Conservation (phyloP, 2,888 invertebrate genomes). For the Eupithecia vulgata region DNA sequence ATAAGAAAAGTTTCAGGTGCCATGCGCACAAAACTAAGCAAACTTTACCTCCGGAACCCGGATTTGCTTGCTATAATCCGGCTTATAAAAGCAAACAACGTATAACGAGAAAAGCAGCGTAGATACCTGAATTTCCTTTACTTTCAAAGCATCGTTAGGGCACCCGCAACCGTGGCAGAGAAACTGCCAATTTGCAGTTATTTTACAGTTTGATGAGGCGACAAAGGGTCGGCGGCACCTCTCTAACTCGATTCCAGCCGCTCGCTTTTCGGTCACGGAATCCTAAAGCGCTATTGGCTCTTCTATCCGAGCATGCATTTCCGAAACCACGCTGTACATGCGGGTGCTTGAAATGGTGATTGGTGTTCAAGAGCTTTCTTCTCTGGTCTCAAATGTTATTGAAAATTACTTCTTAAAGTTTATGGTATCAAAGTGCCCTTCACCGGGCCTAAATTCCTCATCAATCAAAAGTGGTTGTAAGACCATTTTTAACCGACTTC, state of each 20-base stretch:
- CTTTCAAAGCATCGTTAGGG: slow-evolving; percentile 41
- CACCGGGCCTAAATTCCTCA: background rate
- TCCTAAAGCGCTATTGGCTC: slow-evolving; percentile 48
- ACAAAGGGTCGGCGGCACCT: slow-evolving; percentile 67
- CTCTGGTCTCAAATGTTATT: background rate
- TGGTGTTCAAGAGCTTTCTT: slow-evolving; percentile 6
- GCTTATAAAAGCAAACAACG: slow-evolving; percentile 42
- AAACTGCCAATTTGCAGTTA: slow-evolving; percentile 77
- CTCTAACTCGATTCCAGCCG: slow-evolving; percentile 65
- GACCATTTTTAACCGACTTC: background rate
- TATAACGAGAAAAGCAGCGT: slow-evolving; percentile 38
- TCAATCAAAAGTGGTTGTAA: background rate
- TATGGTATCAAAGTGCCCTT: background rate
- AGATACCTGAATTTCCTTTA: slow-evolving; percentile 37
- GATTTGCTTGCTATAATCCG: slow-evolving; percentile 31
- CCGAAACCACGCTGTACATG: slow-evolving; percentile 38
- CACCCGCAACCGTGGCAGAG: slow-evolving; percentile 47
- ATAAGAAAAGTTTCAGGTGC: slow-evolving; percentile 6
- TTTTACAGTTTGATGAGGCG: slow-evolving; percentile 77
- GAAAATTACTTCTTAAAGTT: background rate
- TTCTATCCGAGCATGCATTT: slow-evolving; percentile 41
- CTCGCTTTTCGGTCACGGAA: slow-evolving; percentile 62
- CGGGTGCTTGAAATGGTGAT: slow-evolving; percentile 37
- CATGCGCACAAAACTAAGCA: slow-evolving; percentile 10
- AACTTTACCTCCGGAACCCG: slow-evolving; percentile 2